Percentiles rank a stretch among this genome's conserved stretches.
phyloP scores from a whole-genome alignment of 2,888 invertebrate genomes.

The Fragum whitleyi region DNA sequence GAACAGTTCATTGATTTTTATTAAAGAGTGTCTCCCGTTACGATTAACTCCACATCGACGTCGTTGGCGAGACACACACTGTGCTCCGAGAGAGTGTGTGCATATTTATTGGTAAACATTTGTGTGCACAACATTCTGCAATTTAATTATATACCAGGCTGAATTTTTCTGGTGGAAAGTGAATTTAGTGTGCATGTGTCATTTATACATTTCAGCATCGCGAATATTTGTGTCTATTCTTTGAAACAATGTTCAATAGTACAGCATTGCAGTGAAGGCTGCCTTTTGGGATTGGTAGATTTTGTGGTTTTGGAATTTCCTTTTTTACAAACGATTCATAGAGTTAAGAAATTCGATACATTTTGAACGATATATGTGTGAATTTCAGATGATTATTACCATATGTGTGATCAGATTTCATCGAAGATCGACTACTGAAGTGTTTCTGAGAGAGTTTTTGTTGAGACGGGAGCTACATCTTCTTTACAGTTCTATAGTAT shows the following conservation, averaged over 20 bases:
- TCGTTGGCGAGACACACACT: neutral
- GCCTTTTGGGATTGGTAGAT: neutral
- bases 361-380: neutral
- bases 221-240: no score
- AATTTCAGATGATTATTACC: neutral
- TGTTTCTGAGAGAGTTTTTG: neutral
- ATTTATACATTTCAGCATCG: neutral
- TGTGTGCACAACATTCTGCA: conserved; percentile 17
- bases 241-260: no score
- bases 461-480: no score
- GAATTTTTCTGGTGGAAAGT: conserved; percentile 7
- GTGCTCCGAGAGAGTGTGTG: neutral
- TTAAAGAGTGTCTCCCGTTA: conserved; percentile 21
- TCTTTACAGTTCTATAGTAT: neutral
- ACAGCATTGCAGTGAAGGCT: no score
- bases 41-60: conserved; percentile 19
- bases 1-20: conserved; percentile 27
- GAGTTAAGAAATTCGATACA: neutral
- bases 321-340: neutral
- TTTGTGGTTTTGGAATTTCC: neutral
- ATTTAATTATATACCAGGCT: conserved; percentile 3
- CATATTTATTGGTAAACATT: conserved; percentile 11
- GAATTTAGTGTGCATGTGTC: neutral
- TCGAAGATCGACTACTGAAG: neutral
- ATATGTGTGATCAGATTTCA: neutral